Conservation (phyloP, 2,113 vertebrate genomes). For the Zeus faber region DNA sequence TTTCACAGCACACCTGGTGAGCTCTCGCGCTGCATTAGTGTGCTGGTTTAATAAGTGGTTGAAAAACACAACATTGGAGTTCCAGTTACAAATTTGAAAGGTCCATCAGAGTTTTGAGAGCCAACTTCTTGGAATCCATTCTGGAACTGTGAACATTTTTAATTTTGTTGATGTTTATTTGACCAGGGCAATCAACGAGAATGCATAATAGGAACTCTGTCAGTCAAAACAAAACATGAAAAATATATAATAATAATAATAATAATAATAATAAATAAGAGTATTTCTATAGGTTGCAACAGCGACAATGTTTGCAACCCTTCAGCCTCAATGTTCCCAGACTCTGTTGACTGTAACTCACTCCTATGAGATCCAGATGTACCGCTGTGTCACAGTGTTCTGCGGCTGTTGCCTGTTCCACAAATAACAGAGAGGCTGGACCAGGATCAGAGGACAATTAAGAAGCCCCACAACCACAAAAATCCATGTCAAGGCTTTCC, state of each 20-base stretch:
- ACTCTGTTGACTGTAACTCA: slow-evolving; percentile 22
- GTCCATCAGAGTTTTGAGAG: no score
- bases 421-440: slow-evolving; percentile 5
- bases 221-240: background rate
- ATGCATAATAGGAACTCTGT: no score
- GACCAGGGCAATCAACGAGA: no score
- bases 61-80: no score
- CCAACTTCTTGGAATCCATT: no score
- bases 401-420: slow-evolving; percentile 20
- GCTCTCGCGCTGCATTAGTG: no score
- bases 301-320: background rate
- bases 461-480: background rate
- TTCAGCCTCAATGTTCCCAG: background rate
- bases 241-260: background rate
- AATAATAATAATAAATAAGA: background rate
- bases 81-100: no score
- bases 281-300: slow-evolving; percentile 5
- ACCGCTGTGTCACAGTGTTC: slow-evolving; percentile 2
- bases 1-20: no score
- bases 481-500: slow-evolving; percentile 6
- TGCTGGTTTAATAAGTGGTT: no score
- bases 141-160: no score
- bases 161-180: no score
- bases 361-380: slow-evolving; percentile 22
- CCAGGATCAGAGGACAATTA: background rate